phyloP scores from a whole-genome alignment of 2,113 vertebrate species.

The Chunga burmeisteri region DNA sequence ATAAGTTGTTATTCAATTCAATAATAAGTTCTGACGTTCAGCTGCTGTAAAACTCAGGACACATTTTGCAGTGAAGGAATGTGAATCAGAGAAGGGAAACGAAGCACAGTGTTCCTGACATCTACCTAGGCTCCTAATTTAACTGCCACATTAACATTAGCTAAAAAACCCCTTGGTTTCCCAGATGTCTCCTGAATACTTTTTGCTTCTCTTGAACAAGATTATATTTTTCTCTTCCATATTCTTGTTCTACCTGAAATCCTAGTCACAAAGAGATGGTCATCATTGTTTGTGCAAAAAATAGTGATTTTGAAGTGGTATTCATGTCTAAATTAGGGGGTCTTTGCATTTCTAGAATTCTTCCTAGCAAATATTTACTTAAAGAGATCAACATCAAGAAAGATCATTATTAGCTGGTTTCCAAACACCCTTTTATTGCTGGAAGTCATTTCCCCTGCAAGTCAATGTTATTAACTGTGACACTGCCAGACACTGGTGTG shows the following conservation, averaged over 20 bases:
- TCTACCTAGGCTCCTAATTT: not conserved
- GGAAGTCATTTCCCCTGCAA: not conserved
- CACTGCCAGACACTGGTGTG: fast-evolving
- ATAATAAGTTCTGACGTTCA: not conserved
- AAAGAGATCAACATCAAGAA: not conserved
- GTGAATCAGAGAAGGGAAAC: not conserved
- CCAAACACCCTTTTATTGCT: not conserved
- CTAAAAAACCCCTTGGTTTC: not conserved
- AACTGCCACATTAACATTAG: not conserved
- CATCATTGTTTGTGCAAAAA: not conserved
- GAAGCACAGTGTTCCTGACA: not conserved
- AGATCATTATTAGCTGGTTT: not conserved
- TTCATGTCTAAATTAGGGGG: not conserved
- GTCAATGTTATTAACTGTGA: too few relatives aligned
- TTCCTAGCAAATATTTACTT: not conserved
- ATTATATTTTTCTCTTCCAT: not conserved
- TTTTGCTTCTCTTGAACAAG: not conserved
- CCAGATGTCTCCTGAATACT: not conserved
- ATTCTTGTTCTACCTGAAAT: not conserved
- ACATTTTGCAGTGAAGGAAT: not conserved
- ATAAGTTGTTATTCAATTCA: not conserved
- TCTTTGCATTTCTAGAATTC: not conserved
- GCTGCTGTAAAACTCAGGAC: not conserved
- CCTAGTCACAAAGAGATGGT: not conserved
- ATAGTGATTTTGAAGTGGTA: not conserved